Evolutionary conservation across 2,888 invertebrate species (phyloP), one percentile per base, ranked within the genome.

Genomic region (Halictus ligatus): DNA sequence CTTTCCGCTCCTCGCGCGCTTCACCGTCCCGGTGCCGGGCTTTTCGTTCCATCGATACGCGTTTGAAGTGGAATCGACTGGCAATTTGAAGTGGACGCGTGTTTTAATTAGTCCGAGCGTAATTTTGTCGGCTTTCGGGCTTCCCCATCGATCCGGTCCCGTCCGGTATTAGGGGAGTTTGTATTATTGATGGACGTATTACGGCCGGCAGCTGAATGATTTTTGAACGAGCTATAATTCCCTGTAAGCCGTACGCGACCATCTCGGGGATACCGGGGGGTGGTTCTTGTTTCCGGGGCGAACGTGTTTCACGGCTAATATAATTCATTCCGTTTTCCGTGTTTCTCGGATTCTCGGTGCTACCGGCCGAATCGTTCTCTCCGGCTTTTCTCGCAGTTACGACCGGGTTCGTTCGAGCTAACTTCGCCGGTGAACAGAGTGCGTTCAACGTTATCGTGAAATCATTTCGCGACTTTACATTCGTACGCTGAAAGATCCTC

Each of bases 51-150:
- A 35, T 43, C n/a, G 18, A n/a, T 74, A 29, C 35, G 10, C 35
- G 10, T 43, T 60, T n/a, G 46, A 77, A 78, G 54, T 35, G 15
- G 48, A 12, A 60, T 60, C 25, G 35, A 48, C 2, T 35, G 21
- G n/a, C 3, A n/a, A n/a, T n/a, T n/a, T n/a, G n/a, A n/a, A n/a
- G 29, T 10, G 29, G 35, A 74, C 50, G 73, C 21, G 50, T 18
- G 46, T 72, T 78, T 78, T 60, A 72, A 78, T 81, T 79, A 60
- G 35, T 10, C n/a, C 69, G 29, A 18, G 67, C 67, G 67, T 18
- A 67, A 67, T 67, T 67, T 80, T 12, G n/a, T 29, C 43, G 25
- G 67, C 29, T 75, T 67, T 29, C 18, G 35, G 46, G 15, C 15
- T n/a, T 40, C 40, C 15, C 10, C 69, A n/a, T 80, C 50, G 67